Evolutionary conservation across 2,797 vertebrate genomes (phyloP).

Genomic region (Chloroceryle inda): DNA sequence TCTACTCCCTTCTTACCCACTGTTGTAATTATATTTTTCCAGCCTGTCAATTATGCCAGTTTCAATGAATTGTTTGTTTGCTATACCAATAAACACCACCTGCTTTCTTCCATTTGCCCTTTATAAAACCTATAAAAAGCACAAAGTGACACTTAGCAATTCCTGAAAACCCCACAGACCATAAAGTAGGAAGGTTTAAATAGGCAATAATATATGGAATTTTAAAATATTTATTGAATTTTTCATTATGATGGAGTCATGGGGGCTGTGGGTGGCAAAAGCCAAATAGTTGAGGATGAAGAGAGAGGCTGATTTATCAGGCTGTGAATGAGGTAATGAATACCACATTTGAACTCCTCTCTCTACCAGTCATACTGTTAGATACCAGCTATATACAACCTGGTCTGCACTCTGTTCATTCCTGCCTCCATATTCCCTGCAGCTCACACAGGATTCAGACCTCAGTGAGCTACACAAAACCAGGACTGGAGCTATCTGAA

Average conservation of each 20-base stretch:
- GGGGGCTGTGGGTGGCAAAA: background rate
- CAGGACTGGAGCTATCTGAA: background rate
- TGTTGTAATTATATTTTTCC: background rate
- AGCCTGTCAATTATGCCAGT: background rate
- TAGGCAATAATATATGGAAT: background rate
- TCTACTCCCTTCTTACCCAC: background rate
- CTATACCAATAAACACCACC: background rate
- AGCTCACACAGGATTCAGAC: background rate
- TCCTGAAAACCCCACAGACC: background rate
- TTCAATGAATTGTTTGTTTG: background rate
- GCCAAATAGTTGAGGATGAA: background rate
- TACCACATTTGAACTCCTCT: background rate
- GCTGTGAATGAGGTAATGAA: background rate
- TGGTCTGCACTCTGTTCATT: background rate
- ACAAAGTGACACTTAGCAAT: background rate
- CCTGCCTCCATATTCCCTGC: background rate
- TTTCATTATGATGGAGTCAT: background rate
- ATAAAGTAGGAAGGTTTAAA: background rate
- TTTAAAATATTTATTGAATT: conserved; percentile 21
- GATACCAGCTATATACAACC: background rate
- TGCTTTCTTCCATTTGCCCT: background rate
- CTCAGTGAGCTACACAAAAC: background rate
- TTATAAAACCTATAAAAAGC: background rate
- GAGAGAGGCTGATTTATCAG: background rate
- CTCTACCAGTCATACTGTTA: background rate